Base-by-base conservation (phyloP, 2,888 invertebrate species). In the Hylaea fasciaria region DNA sequence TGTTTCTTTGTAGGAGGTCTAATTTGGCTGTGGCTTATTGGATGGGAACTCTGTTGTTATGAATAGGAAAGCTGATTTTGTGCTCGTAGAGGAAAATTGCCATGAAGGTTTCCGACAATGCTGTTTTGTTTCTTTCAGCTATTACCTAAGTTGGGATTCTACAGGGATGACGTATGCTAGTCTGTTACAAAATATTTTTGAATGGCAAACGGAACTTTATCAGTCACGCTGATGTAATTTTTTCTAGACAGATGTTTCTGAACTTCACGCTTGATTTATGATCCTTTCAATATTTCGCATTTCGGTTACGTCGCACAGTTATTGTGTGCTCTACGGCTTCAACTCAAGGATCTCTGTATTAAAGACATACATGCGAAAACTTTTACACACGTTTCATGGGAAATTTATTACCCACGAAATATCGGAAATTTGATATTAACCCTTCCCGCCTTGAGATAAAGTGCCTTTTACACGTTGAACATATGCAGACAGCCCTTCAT, bases 401-500 rank as follows among this genome's bases (percentile, higher is more conserved):
- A 37, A 22, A 44, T 53, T 44, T 53, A 39, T 39, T 37, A 14
- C 46, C 9, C 10, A 51, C 39, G 22, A 37, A 45, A 43, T 13
- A 10, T 14, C 14, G 2, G 9, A 47, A 14, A 12, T 1, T 12
- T 45, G 37, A 53, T 28, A 39, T 17, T 28, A 29, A 28, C 54
- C 32, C 57, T 51, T 62, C 35, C 3, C n/a, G 29, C 61, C 16
- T 57, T 39, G 52, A 39, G 40, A 49, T 65, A 65, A 55, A 52
- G 48, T 46, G 10, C 39, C 41, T 58, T 50, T 14, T 49, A 16
- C 13, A 47, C n/a, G 51, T 35, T 22, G 39, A 43, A 47, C 32
- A 55, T 41, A 55, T 40, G 41, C 29, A 49, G 52, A 59, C 29
- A 41, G 53, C 22, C 45, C 64, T 49, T 59, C 65, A 69, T 69